A percentile compares a stretch with the other conserved stretches of the same genome.
Conservation (phyloP, 2,113 vertebrate species). For the Acrocephalus kingi region DNA sequence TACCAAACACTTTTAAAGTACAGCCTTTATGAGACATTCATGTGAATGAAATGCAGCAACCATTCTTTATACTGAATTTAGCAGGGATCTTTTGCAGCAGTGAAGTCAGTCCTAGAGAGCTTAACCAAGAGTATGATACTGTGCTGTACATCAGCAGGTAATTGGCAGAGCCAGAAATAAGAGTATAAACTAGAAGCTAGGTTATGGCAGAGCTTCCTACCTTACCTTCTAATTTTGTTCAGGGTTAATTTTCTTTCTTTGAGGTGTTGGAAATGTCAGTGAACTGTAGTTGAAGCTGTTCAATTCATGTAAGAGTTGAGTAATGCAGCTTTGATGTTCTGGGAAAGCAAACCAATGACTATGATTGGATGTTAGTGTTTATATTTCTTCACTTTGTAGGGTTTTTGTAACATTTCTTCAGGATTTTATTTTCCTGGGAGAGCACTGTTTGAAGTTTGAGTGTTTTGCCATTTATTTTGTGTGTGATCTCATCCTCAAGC, state of each 20-base stretch:
- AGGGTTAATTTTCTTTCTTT: neutral
- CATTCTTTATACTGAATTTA: neutral
- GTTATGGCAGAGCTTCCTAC: neutral
- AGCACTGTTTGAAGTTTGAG: neutral
- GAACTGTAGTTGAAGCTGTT: neutral
- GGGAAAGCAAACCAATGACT: neutral
- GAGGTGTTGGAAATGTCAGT: neutral
- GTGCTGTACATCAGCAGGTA: neutral
- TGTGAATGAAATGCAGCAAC: neutral
- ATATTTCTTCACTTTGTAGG: neutral
- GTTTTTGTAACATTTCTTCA: neutral
- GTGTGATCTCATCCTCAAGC: neutral
- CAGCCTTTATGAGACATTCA: neutral
- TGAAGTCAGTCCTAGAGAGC: neutral
- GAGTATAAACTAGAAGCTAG: too few species aligned
- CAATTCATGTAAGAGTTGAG: neutral
- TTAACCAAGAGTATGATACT: too few species aligned
- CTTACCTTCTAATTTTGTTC: neutral
- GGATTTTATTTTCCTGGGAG: neutral
- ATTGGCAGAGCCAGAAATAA: neutral
- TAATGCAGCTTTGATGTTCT: neutral
- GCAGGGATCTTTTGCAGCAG: rapidly evolving
- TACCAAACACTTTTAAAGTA: neutral
- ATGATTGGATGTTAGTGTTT: neutral
- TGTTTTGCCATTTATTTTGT: neutral